A percentile compares a stretch with the other conserved stretches of the same genome.
Evolutionary conservation across 2,888 invertebrate species (phyloP).

Genomic region (Tinea trinotella): DNA sequence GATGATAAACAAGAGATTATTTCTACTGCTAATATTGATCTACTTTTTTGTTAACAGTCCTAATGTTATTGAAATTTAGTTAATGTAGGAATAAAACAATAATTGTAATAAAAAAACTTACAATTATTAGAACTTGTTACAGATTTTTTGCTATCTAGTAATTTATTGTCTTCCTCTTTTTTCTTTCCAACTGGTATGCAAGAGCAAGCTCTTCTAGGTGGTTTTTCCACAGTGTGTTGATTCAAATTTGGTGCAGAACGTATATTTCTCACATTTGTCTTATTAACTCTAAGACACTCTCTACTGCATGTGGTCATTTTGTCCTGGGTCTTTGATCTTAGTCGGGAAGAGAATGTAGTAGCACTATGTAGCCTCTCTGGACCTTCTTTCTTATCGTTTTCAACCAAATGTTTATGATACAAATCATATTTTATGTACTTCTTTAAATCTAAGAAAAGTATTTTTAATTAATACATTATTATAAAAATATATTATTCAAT

Average conservation of each 20-base stretch:
- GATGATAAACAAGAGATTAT: too few relatives aligned
- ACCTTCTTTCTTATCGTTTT: slow-evolving; percentile 35
- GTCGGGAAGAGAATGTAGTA: slow-evolving; percentile 59
- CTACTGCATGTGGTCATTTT: slow-evolving; percentile 33
- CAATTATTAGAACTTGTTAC: slow-evolving; percentile 41
- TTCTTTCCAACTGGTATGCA: slow-evolving; percentile 48
- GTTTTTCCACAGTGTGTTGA: slow-evolving; percentile 32
- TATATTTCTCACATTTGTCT: slow-evolving; percentile 31
- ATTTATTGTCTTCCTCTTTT: slow-evolving; percentile 26
- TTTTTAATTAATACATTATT: background rate
- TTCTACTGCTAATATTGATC: too few relatives aligned
- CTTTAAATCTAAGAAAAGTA: slow-evolving; percentile 73
- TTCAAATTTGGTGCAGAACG: slow-evolving; percentile 50
- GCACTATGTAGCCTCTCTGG: slow-evolving; percentile 60
- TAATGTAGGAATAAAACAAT: too few relatives aligned
- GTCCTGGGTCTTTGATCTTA: slow-evolving; percentile 40
- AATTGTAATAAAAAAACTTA: too few relatives aligned
- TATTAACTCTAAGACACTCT: slow-evolving; percentile 35
- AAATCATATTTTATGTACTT: slow-evolving; percentile 76
- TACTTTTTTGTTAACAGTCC: too few relatives aligned
- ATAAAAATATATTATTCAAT: background rate
- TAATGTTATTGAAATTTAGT: too few relatives aligned
- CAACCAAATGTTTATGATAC: slow-evolving; percentile 43
- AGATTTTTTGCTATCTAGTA: slow-evolving; percentile 32
- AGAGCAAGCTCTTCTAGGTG: slow-evolving; percentile 46